Evolutionary conservation across 2,888 invertebrate genomes (phyloP).

Genomic region (Synergus gifuensis): DNA sequence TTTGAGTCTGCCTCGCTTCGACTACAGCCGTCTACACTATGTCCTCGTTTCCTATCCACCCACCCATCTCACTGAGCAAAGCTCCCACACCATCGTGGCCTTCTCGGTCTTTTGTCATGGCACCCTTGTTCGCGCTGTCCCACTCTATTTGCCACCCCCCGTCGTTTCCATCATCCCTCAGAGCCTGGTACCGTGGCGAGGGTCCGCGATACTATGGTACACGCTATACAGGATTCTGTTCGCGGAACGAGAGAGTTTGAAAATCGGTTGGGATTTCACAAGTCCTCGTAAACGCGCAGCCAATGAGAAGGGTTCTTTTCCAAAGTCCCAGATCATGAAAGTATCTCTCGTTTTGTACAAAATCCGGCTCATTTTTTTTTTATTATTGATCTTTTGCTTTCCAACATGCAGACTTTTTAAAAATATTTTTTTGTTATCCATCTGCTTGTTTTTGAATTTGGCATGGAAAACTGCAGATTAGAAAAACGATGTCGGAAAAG

Average conservation of each 20-base stretch:
- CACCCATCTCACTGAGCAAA: constrained; percentile 38
- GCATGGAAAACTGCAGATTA: not conserved
- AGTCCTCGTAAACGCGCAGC: constrained; percentile 31
- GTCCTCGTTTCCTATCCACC: constrained; percentile 54
- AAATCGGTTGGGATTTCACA: constrained; percentile 42
- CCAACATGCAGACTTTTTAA: too few species aligned
- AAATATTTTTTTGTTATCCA: not conserved
- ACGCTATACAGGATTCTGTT: not conserved
- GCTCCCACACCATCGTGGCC: constrained; percentile 50
- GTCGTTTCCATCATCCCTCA: constrained; percentile 69
- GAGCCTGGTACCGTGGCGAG: constrained; percentile 56
- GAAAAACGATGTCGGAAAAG: not conserved
- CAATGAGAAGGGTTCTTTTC: constrained; percentile 27
- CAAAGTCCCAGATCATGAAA: constrained; percentile 36
- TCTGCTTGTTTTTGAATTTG: not conserved
- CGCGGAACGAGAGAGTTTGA: constrained; percentile 12
- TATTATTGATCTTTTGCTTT: not conserved
- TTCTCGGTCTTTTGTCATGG: constrained; percentile 74
- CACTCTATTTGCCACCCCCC: constrained; percentile 72
- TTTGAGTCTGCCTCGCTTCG: constrained; percentile 62
- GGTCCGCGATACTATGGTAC: not conserved
- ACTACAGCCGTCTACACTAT: constrained; percentile 60
- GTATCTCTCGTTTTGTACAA: constrained; percentile 22
- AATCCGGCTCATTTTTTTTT: constrained; percentile 9
- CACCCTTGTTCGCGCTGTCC: constrained; percentile 75